Conservation (phyloP, 1,140 invertebrate genomes). For the Vanessa tameamea region DNA sequence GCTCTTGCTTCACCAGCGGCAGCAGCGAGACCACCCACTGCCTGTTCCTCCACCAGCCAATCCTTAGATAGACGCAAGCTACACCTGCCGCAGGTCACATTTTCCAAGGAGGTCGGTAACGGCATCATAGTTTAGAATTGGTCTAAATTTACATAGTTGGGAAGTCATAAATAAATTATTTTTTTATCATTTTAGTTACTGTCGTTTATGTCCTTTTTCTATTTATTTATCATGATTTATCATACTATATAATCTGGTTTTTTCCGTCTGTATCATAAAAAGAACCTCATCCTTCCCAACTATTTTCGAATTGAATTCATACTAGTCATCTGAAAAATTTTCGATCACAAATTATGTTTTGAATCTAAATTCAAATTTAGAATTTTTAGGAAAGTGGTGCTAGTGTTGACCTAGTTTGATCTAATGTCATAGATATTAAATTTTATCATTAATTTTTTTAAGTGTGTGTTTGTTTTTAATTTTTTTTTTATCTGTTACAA, state of each 20-base stretch:
- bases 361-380: conserved; percentile 43
- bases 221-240: not conserved
- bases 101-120: conserved; percentile 91
- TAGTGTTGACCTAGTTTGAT: conserved; percentile 55
- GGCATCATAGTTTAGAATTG: conserved; percentile 83
- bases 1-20: conserved; percentile 63
- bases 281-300: conserved; percentile 18
- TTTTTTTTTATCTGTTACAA: conserved; percentile 38
- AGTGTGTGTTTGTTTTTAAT: conserved; percentile 47
- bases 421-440: conserved; percentile 22
- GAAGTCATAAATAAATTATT: not conserved
- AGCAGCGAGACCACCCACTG: conserved; percentile 78
- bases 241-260: not conserved
- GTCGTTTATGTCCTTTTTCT: not conserved
- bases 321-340: conserved; percentile 52
- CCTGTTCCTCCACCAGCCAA: conserved; percentile 72
- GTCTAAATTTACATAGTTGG: conserved; percentile 28
- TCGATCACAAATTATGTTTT: conserved; percentile 49
- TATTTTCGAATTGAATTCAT: conserved; percentile 43
- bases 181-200: not conserved
- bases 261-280: too few species aligned
- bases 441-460: conserved; percentile 29
- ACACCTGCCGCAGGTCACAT: conserved; percentile 89
- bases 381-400: conserved; percentile 64
- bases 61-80: conserved; percentile 81